These are phyloP conservation scores for Bovichtus diacanthus DNA, from an alignment of 2,797 vertebrate genomes.

Conservation along the genomic window DNA sequence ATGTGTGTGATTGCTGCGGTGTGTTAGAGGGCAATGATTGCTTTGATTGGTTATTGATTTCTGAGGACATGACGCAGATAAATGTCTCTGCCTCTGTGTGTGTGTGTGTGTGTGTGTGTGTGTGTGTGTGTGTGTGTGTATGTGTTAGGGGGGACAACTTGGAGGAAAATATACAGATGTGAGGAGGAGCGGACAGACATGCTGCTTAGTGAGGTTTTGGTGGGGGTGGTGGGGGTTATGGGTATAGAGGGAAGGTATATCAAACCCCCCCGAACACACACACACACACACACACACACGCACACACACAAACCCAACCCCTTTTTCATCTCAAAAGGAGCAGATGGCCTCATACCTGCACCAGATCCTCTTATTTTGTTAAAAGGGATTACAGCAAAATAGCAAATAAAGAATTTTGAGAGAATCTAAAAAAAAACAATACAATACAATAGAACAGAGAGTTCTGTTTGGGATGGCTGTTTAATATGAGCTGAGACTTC, in stretches of 20 bases:
- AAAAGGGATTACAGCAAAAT: slow-evolving; percentile 37
- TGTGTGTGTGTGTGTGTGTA: neutral
- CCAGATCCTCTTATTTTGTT: slow-evolving; percentile 51
- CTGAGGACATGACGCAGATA: slow-evolving; percentile 62
- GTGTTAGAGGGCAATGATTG: slow-evolving; percentile 79
- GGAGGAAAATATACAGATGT: slow-evolving; percentile 71
- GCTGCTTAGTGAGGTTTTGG: slow-evolving; percentile 46
- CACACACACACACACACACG: neutral
- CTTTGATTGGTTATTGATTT: slow-evolving; percentile 87
- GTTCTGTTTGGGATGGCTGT: slow-evolving; percentile 65
- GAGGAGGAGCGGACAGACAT: slow-evolving; percentile 69
- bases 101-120: slow-evolving; percentile 16
- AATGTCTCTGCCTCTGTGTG: slow-evolving; percentile 29
- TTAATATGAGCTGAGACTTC: slow-evolving; percentile 75
- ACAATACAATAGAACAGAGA: slow-evolving; percentile 57
- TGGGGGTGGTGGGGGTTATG: slow-evolving; percentile 16
- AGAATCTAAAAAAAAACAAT: slow-evolving; percentile 29
- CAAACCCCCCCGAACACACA: neutral
- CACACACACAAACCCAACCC: neutral
- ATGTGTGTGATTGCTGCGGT: slow-evolving; percentile 57
- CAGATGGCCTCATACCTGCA: slow-evolving; percentile 68
- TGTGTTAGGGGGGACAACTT: slow-evolving; percentile 48
- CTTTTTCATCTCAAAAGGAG: slow-evolving; percentile 49
- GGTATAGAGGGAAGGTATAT: slow-evolving; percentile 12
- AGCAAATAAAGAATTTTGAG: slow-evolving; percentile 36